Evolutionary conservation across 2,113 vertebrate species (phyloP).

Genomic region (Anser brachyrhynchus): DNA sequence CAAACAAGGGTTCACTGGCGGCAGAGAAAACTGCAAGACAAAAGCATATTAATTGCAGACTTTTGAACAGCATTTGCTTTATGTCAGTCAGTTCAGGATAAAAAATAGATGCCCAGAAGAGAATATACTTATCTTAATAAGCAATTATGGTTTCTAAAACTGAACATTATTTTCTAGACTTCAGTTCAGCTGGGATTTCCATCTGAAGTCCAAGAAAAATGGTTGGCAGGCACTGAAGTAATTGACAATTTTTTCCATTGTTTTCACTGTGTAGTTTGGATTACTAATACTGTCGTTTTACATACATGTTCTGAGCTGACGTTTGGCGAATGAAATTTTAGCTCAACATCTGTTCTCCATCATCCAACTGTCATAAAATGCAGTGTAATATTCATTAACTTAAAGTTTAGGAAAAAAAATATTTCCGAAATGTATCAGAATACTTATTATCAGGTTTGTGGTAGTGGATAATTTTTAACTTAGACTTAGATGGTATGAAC

Average conservation of each 20-base stretch:
- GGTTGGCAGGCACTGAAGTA: background rate
- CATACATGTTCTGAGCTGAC: background rate
- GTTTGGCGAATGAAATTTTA: constrained; percentile 31
- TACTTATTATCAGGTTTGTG: background rate
- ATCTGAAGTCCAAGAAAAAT: background rate
- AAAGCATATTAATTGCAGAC: background rate
- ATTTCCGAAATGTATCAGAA: background rate
- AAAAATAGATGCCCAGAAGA: background rate
- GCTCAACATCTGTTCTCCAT: constrained; percentile 29
- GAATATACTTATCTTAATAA: background rate
- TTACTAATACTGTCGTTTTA: background rate
- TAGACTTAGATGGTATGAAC: background rate
- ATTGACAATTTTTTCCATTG: background rate
- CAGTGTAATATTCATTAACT: background rate
- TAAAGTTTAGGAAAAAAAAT: background rate
- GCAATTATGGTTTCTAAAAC: background rate
- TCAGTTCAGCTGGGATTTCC: background rate
- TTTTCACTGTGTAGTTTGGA: background rate
- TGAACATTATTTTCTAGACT: background rate
- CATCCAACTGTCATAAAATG: constrained; percentile 10
- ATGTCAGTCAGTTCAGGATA: background rate
- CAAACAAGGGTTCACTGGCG: background rate
- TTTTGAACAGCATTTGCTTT: background rate
- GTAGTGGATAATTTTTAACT: background rate
- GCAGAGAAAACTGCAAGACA: background rate